Evolutionary conservation across 2,888 invertebrate species (phyloP).

Genomic region (Chaetogeoica ovagalla): DNA sequence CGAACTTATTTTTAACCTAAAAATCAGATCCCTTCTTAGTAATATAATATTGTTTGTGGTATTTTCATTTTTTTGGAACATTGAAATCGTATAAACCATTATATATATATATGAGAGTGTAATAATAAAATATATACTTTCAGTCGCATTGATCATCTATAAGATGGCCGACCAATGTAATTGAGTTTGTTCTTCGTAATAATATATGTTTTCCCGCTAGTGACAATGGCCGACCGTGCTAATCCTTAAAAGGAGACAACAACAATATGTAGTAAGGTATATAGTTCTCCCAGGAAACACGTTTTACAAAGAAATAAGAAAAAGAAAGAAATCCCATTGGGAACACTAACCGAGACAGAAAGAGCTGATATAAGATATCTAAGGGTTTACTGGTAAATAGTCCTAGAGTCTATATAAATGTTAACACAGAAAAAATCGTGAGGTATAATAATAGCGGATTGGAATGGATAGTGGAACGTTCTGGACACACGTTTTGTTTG

Average conservation of each 20-base stretch:
- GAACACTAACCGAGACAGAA: not conserved
- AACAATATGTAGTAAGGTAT: not conserved
- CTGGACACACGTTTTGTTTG: not conserved
- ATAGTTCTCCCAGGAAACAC: constrained; percentile 1
- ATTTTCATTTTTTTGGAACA: too few relatives aligned
- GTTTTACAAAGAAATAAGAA: constrained; percentile 18
- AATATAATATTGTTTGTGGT: too few relatives aligned
- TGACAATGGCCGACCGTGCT: not conserved
- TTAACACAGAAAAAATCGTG: too few relatives aligned
- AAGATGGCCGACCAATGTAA: constrained; percentile 3
- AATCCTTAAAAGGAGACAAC: constrained; percentile 14
- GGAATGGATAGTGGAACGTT: not conserved
- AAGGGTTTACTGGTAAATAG: constrained; percentile 13
- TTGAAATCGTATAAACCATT: too few relatives aligned
- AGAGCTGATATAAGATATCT: not conserved
- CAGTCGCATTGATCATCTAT: not conserved
- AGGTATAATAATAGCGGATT: not conserved
- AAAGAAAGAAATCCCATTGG: too few relatives aligned
- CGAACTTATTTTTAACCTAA: too few relatives aligned
- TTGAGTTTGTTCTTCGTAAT: constrained; percentile 16
- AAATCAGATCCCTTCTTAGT: too few relatives aligned
- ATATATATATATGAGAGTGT: too few relatives aligned
- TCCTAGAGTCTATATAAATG: not conserved
- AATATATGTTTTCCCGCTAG: not conserved
- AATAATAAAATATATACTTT: not conserved